Conservation (phyloP, 2,797 vertebrate species). For the Emys orbicularis region DNA sequence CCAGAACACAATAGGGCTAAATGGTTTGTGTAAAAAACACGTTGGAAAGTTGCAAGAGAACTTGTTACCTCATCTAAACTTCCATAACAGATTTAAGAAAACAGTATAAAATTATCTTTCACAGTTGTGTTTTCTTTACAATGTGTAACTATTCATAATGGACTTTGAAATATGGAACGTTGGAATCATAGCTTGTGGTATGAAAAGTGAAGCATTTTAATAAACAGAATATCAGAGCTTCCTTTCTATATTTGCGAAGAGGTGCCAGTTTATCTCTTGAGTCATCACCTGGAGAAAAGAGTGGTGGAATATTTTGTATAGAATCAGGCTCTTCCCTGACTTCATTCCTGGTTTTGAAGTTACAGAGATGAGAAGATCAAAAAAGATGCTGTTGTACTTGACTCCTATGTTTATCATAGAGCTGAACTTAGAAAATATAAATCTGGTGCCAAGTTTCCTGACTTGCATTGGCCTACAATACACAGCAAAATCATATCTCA, state of each 20-base stretch:
- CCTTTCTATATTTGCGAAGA: fast-evolving
- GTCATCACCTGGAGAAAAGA: background rate
- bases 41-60: background rate
- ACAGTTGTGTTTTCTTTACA: background rate
- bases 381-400: background rate
- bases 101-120: fast-evolving
- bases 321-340: background rate
- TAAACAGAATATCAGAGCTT: background rate
- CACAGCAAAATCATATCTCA: background rate
- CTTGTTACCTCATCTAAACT: background rate
- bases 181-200: background rate
- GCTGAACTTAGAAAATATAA: background rate
- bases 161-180: background rate
- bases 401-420: background rate
- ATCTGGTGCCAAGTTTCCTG: background rate
- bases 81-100: background rate
- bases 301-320: background rate
- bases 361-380: background rate
- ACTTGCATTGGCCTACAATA: background rate
- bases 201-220: background rate
- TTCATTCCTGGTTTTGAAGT: background rate
- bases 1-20: background rate
- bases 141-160: background rate
- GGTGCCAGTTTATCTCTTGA: background rate
- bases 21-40: fast-evolving